phyloP scores from a whole-genome alignment of 2,888 invertebrate species.

The Nipponacmea schrenckii region DNA sequence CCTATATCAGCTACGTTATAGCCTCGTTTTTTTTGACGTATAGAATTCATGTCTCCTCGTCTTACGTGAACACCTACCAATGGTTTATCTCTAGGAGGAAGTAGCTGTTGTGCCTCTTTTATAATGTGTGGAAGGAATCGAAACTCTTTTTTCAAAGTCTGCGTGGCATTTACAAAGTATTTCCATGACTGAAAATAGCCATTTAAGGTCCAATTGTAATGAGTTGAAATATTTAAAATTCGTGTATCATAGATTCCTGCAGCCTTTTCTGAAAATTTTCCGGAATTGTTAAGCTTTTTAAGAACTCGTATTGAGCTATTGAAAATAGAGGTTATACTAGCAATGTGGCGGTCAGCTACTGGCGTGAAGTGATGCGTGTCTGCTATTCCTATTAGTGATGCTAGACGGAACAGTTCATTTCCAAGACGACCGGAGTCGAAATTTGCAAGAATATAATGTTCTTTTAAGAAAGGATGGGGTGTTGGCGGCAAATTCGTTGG shows the following conservation, averaged over 20 bases:
- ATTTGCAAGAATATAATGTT: background rate
- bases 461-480: background rate
- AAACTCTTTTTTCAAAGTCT: slow-evolving; percentile 33
- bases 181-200: slow-evolving; percentile 52
- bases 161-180: slow-evolving; percentile 37
- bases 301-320: slow-evolving; percentile 24
- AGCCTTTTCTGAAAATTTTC: slow-evolving; percentile 22
- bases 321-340: slow-evolving; percentile 32
- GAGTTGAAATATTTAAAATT: slow-evolving; percentile 25
- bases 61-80: slow-evolving; percentile 44
- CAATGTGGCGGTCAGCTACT: slow-evolving; percentile 18
- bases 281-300: slow-evolving; percentile 15
- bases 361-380: slow-evolving; percentile 37
- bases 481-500: no score
- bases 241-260: slow-evolving; percentile 30
- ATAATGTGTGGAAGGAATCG: slow-evolving; percentile 31
- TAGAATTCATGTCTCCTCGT: slow-evolving; percentile 38
- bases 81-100: slow-evolving; percentile 19
- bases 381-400: slow-evolving; percentile 39
- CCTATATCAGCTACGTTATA: slow-evolving; percentile 38
- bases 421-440: slow-evolving; percentile 40
- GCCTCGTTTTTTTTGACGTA: slow-evolving; percentile 27
- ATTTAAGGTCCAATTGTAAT: slow-evolving; percentile 38
- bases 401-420: slow-evolving; percentile 47
- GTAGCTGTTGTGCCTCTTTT: slow-evolving; percentile 22